Percentiles rank a stretch among this genome's conserved stretches.
These are phyloP conservation scores for Mythimna lalbum DNA, from an alignment of 2,888 invertebrate species.

Conservation along the genomic window DNA sequence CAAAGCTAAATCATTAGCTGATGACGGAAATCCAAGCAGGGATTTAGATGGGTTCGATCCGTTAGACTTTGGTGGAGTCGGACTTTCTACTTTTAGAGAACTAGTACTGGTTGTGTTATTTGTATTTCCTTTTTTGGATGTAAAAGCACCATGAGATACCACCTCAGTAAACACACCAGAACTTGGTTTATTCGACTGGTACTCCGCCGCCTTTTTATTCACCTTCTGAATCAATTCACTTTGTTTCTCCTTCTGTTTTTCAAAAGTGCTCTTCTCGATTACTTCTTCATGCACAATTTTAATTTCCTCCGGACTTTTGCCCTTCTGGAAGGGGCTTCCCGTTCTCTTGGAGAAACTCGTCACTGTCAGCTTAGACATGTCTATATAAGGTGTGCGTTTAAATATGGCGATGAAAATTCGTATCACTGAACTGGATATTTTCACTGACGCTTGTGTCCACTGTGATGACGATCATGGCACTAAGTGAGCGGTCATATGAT, in stretches of 20 bases:
- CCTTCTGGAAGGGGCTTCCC: conserved; percentile 73
- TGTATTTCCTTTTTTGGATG: conserved; percentile 76
- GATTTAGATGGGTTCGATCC: conserved; percentile 78
- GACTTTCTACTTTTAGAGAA: conserved; percentile 71
- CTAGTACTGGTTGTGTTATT: conserved; percentile 14
- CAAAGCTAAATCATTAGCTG: conserved; percentile 86
- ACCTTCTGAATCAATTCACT: conserved; percentile 82
- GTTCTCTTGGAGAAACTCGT: conserved; percentile 81
- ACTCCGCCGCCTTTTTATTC: conserved; percentile 84
- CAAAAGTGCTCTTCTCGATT: conserved; percentile 79
- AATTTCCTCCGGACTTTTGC: conserved; percentile 49
- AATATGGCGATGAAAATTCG: conserved; percentile 73
- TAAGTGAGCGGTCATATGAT: conserved; percentile 78
- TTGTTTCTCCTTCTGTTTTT: conserved; percentile 84
- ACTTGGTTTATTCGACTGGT: conserved; percentile 83
- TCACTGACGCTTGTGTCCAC: conserved; percentile 76
- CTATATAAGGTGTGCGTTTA: conserved; percentile 59
- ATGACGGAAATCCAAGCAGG: conserved; percentile 85
- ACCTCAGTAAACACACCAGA: conserved; percentile 87
- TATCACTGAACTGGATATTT: conserved; percentile 77
- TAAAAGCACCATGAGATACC: conserved; percentile 86
- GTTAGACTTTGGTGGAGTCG: conserved; percentile 67
- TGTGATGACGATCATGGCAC: conserved; percentile 80
- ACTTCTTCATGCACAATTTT: conserved; percentile 80
- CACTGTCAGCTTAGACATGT: conserved; percentile 84